Percentiles rank a stretch among this genome's conserved stretches.
These are phyloP conservation scores for Numida meleagris DNA, from an alignment of 2,113 vertebrate species.

Conservation along the genomic window DNA sequence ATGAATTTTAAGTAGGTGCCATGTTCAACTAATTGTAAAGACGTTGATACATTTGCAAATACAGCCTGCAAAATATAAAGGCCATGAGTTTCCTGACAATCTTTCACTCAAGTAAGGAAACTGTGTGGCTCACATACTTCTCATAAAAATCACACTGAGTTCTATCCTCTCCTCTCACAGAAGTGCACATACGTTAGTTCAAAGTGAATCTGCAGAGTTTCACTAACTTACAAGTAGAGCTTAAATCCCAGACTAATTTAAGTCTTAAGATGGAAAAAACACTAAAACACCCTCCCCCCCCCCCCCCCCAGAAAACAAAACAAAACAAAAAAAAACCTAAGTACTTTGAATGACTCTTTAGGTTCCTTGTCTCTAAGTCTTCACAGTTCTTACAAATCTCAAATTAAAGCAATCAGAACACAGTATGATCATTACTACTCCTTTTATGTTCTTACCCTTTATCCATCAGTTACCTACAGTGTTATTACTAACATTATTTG, in stretches of 20 bases:
- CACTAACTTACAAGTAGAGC: background rate
- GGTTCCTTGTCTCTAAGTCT: background rate
- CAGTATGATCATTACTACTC: background rate
- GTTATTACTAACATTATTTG: background rate
- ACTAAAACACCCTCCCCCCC: no score
- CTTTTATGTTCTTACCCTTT: background rate
- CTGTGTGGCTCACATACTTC: background rate
- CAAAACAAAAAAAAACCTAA: no score
- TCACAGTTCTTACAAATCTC: background rate
- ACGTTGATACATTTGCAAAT: background rate
- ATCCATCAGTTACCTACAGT: background rate
- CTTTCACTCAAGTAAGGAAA: background rate
- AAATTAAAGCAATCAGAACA: background rate
- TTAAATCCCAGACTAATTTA: background rate
- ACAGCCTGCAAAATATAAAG: background rate
- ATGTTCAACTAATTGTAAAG: fast-evolving
- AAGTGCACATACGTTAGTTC: background rate
- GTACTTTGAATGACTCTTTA: background rate
- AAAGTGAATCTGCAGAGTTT: background rate
- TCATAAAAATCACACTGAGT: background rate
- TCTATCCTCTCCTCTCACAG: background rate
- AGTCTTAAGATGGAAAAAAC: background rate
- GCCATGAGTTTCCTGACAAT: background rate
- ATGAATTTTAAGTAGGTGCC: background rate
- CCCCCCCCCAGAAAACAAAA: no score